phyloP scores from a whole-genome alignment of 53 echinoderm and acorn worm species.

The Echinarachnius parma region DNA sequence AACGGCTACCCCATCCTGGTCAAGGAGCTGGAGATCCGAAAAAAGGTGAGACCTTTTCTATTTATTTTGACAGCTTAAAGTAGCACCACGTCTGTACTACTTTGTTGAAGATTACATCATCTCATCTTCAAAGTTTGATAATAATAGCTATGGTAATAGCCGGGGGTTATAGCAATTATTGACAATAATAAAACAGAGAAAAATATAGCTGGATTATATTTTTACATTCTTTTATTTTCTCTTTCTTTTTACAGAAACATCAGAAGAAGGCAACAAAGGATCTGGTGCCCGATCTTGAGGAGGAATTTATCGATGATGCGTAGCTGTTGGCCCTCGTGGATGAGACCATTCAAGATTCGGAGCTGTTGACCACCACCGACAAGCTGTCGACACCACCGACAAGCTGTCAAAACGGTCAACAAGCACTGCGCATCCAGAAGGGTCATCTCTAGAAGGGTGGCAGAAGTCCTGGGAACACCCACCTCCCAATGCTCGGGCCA shows the following conservation, averaged over 20 bases:
- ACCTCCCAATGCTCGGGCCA: slow-evolving; percentile 23
- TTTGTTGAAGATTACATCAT: neutral
- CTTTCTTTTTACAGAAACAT: neutral
- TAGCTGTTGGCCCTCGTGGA: neutral
- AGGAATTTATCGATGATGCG: neutral
- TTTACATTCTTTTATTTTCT: neutral
- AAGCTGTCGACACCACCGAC: neutral
- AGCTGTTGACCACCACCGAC: neutral
- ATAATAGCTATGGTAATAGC: no score
- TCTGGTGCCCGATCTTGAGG: neutral
- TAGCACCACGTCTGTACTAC: no score
- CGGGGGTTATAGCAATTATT: neutral
- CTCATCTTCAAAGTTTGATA: neutral
- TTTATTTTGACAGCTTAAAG: no score
- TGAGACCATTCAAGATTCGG: neutral
- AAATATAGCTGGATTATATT: no score
- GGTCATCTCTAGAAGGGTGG: slow-evolving; percentile 38
- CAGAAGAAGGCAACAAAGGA: neutral
- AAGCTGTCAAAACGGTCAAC: neutral
- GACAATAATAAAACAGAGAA: neutral
- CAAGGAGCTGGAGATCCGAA: slow-evolving; percentile 13
- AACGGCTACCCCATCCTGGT: neutral
- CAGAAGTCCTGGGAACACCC: slow-evolving; percentile 57
- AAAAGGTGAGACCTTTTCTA: neutral
- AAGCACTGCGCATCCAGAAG: neutral